Percentiles rank a stretch among this genome's conserved stretches.
phyloP scores from a whole-genome alignment of 2,797 vertebrate genomes.

The Sebastes taczanowskii region DNA sequence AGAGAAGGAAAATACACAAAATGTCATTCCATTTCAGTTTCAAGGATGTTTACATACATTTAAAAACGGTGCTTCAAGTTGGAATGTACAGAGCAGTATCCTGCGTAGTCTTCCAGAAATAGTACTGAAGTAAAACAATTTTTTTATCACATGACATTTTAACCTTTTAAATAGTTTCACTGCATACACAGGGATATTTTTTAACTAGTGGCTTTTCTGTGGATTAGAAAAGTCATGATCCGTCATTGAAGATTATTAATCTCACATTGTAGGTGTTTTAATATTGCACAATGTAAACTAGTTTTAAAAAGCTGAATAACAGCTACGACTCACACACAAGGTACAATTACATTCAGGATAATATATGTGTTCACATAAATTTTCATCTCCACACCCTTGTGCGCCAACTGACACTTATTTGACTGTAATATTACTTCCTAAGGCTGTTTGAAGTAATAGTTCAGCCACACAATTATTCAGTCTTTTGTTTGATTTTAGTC shows the following conservation, averaged over 20 bases:
- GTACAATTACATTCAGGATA: no score
- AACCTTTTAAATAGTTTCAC: background rate
- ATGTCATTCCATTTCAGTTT: background rate
- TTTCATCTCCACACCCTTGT: background rate
- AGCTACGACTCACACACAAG: background rate
- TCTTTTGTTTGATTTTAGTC: background rate
- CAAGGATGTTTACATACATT: background rate
- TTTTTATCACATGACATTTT: background rate
- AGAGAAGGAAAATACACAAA: background rate
- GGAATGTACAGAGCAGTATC: background rate
- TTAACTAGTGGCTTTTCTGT: background rate
- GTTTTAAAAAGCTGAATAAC: background rate
- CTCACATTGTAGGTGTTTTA: background rate
- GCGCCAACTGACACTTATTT: background rate
- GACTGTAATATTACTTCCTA: background rate
- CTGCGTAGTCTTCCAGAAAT: background rate
- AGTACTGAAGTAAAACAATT: background rate
- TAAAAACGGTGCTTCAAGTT: background rate
- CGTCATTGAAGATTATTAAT: background rate
- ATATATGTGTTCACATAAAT: background rate
- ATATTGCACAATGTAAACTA: background rate
- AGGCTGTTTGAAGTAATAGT: background rate
- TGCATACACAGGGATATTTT: background rate
- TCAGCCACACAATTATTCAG: background rate
- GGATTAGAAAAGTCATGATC: background rate